Evolutionary conservation across 2,888 invertebrate species (phyloP).

Genomic region (Ormyrus pomaceus): DNA sequence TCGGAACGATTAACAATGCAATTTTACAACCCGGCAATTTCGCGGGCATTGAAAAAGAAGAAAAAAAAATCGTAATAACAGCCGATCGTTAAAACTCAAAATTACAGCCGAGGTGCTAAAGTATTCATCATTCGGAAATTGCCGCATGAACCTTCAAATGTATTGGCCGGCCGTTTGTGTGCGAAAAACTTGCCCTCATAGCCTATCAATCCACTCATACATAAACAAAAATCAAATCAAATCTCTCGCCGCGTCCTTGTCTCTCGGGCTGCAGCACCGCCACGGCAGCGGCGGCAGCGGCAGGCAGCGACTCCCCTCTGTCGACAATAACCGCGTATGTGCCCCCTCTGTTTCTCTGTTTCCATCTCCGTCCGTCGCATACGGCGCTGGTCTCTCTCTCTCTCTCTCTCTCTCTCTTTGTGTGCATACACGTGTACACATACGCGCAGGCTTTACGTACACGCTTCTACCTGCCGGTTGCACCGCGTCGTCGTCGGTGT

Average conservation of each 20-base stretch:
- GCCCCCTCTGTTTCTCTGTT: not conserved
- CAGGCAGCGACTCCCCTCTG: too few relatives aligned
- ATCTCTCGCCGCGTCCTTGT: conserved; percentile 30
- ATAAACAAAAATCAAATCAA: conserved; percentile 59
- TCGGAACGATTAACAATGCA: not conserved
- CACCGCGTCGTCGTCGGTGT: not conserved
- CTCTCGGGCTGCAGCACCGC: not conserved
- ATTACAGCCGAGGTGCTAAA: conserved; percentile 12
- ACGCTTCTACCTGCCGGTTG: not conserved
- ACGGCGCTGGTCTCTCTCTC: not conserved
- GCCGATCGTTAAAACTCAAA: conserved; percentile 22
- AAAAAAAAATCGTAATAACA: not conserved
- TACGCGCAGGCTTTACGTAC: not conserved
- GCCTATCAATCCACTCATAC: conserved; percentile 53
- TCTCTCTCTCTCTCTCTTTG: not conserved
- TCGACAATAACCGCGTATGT: too few relatives aligned
- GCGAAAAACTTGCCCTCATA: not conserved
- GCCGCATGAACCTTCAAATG: not conserved
- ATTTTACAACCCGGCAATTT: not conserved
- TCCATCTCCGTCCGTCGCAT: conserved; percentile 5
- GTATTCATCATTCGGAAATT: conserved; percentile 32
- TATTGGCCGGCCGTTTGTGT: too few relatives aligned
- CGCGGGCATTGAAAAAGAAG: not conserved
- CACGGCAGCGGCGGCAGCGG: too few relatives aligned
- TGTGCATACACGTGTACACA: not conserved